Conservation (phyloP, 2,797 vertebrate genomes). For the Hyperoplus immaculatus region DNA sequence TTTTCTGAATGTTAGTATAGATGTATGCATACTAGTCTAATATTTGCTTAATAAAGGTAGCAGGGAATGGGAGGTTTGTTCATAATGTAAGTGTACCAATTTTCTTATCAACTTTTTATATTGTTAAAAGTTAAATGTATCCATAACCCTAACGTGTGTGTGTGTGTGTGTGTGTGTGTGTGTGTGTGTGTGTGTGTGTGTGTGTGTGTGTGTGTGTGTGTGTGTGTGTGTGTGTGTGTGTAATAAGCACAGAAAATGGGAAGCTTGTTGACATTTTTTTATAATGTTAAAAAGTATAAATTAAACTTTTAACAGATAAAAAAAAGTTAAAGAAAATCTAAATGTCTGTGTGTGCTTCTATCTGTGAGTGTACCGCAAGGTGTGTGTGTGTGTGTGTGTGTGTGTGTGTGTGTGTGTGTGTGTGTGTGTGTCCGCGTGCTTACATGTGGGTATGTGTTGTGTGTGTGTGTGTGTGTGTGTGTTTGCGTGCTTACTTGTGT, state of each 20-base stretch:
- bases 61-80: background rate
- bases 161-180: conserved; percentile 3
- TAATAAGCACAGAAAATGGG: no score
- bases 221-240: no score
- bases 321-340: background rate
- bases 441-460: conserved; percentile 21
- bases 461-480: conserved; percentile 10
- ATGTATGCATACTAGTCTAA: background rate
- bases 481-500: background rate
- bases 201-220: background rate
- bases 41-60: background rate
- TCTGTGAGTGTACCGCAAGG: background rate
- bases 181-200: conserved; percentile 10
- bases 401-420: conserved; percentile 7
- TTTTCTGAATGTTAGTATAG: no score
- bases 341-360: conserved; percentile 9
- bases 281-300: no score
- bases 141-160: background rate
- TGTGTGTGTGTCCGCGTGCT: conserved; percentile 12
- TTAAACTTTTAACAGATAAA: no score
- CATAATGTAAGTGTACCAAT: background rate
- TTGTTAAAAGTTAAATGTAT: conserved; percentile 1
- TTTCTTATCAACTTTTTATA: conserved; percentile 6
- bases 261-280: no score
- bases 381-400: conserved; percentile 10